A percentile compares a stretch with the other conserved stretches of the same genome.
phyloP scores from a whole-genome alignment of 2,888 invertebrate genomes.

The Amblyjoppa proteus region DNA sequence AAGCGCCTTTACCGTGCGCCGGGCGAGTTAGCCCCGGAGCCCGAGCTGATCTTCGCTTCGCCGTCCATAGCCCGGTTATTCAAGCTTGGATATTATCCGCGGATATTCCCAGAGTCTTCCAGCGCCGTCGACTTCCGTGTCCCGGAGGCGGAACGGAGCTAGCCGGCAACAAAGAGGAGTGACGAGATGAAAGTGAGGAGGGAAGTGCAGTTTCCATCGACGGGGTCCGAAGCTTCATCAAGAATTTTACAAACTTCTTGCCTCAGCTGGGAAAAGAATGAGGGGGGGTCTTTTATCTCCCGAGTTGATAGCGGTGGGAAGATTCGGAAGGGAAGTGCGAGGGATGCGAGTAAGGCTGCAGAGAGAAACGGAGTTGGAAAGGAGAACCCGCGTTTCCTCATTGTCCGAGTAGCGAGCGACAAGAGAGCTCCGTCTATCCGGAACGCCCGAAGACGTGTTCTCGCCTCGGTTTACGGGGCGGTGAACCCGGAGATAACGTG shows the following conservation, averaged over 20 bases:
- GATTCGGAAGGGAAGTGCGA: neutral
- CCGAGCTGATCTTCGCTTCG: conserved; percentile 45
- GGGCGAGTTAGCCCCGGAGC: conserved; percentile 17
- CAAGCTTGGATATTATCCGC: conserved; percentile 48
- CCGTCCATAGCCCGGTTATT: conserved; percentile 11
- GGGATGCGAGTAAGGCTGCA: conserved; percentile 1
- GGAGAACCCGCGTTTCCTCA: conserved; percentile 11
- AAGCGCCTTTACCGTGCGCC: conserved; percentile 2
- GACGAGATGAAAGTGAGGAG: conserved; percentile 15
- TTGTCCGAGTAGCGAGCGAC: conserved; percentile 38
- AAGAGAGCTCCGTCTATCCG: conserved; percentile 4
- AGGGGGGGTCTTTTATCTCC: conserved; percentile 23
- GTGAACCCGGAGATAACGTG: conserved; percentile 43
- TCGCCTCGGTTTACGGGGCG: conserved; percentile 24
- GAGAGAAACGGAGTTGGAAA: conserved; percentile 2
- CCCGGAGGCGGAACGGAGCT: neutral
- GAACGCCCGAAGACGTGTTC: conserved; percentile 38
- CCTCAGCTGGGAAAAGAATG: conserved; percentile 11
- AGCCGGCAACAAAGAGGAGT: conserved; percentile 20
- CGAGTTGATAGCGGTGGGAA: conserved; percentile 25
- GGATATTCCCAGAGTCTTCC: conserved; percentile 41
- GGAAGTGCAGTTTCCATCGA: conserved; percentile 40
- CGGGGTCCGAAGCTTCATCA: conserved; percentile 38
- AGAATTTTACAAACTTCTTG: conserved; percentile 49
- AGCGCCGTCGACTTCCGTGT: neutral